Evolutionary conservation across 2,797 vertebrate species (phyloP), one percentile per base, ranked within the genome.

Genomic region (Scleropages formosus): DNA sequence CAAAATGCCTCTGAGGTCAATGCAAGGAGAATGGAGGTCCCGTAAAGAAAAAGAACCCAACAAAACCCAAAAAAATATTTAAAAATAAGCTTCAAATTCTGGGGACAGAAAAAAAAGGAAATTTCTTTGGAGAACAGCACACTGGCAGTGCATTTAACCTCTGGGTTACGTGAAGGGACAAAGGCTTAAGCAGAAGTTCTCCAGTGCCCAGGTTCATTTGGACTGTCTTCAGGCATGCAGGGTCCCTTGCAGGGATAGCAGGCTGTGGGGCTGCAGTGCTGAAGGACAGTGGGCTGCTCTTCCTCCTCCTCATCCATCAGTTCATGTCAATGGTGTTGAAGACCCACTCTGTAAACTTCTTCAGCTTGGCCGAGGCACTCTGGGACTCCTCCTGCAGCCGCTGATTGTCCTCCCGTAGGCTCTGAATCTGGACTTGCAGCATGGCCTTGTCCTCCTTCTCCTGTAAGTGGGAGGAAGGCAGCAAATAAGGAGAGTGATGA

Each of bases 241-340:
- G 51, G 26, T 53, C 22, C 24, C 22, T 31, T 26, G 13, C 51
- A 16, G 13, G 24, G 13, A n/a, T 51, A 12, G 24, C 22, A 27
- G 68, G 24, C 13, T 13, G 31, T 6, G 24, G 4, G 68, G 24
- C 13, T 13, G 31, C 6, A 24, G 4, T n/a, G 59, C 13, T 26
- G 31, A 46, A 22, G 15, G 67, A 51, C 24, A 15, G 26, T 26
- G 15, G 24, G 51, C 18, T 2, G 70, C 4, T 60, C 4, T 53
- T 59, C 64, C 47, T 73, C 16, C 39, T 26, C 73, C 62, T 56
- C 4, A 15, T 24, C 1, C 49, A 49, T 68, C 56, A 98, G 91
- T 95, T 98, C 96, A 98, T 97, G 88, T 98, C 96, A 51, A 98
- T 98, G 81, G 96, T 98, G 87, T 98, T 98, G 89, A 98, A 98